Base-by-base conservation (phyloP, 2,888 invertebrate species). In the Lomographa bimaculata region DNA sequence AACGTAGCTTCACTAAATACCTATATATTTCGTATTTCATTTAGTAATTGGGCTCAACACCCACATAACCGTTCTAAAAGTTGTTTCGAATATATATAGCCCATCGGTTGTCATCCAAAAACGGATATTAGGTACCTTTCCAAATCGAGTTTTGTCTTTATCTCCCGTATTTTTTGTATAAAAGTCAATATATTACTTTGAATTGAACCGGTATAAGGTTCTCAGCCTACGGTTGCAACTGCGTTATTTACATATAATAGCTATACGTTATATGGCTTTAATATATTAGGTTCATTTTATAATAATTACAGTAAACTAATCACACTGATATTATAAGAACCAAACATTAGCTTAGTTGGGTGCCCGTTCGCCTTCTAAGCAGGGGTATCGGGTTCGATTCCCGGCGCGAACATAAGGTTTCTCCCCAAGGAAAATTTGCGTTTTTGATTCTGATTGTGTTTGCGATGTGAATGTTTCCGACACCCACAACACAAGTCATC, bases 51-150 rank as follows among this genome's bases (percentile, higher is more conserved):
- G 10, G 10, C 21, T 18, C 30, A 35, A 40, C 51, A 35, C 48
- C 45, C 43, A 51, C 45, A 43, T 43, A 19, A 37, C 36, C 26
- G 32, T 37, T 32, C 30, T 23, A 29, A 30, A 42, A 30, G 43
- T 43, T 29, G 41, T 27, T 41, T 41, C 30, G 40, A 10, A 40
- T 29, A 38, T 46, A 42, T 50, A 48, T 37, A n/a, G 32, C 32
- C 38, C 36, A 62, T 60, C 51, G 52, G 57, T 62, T 63, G 58
- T 38, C 39, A 46, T 49, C 54, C 50, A 40, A 50, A 55, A 49
- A 57, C 46, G 45, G 56, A 61, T 56, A 60, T 58, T 56, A 56
- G 49, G 41, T 43, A 55, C 53, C 54, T 49, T 54, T 51, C 51
- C 55, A 29, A 57, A 64, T 59, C 41, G 19, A 46, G 27, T 52